These are phyloP conservation scores for Forbesichthys papilliferus DNA, from an alignment of 2,113 vertebrate genomes.

Conservation along the genomic window DNA sequence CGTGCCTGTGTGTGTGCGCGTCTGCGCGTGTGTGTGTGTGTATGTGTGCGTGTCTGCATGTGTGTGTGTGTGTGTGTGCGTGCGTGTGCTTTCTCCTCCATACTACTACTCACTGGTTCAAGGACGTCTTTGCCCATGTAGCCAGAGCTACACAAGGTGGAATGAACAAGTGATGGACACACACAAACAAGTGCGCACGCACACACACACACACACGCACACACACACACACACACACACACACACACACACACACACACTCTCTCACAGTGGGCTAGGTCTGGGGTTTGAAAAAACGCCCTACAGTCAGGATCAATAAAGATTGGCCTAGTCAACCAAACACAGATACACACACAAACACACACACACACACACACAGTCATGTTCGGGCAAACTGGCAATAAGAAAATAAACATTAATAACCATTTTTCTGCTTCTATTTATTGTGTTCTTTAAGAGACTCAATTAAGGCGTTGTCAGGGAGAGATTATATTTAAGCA, in stretches of 20 bases:
- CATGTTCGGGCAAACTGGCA: not conserved
- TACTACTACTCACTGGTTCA: conserved; percentile 72
- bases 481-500: too few relatives aligned
- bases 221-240: conserved; percentile 1
- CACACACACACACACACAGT: not conserved
- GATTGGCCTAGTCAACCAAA: conserved; percentile 36
- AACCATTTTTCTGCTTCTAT: too few relatives aligned
- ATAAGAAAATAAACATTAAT: too few relatives aligned
- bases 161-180: conserved; percentile 22
- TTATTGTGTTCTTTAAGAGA: too few relatives aligned
- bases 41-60: not conserved
- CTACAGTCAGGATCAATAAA: conserved; percentile 43
- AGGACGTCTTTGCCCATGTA: conserved; percentile 82
- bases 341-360: not conserved
- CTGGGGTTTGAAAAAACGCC: conserved; percentile 32
- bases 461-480: too few relatives aligned
- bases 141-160: conserved; percentile 35
- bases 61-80: not conserved
- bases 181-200: not conserved
- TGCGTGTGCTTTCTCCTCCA: conserved; percentile 9
- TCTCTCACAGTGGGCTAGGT: conserved; percentile 21
- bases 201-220: conserved; percentile 2
- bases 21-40: not conserved
- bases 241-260: not conserved
- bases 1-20: conserved; percentile 39